Evolutionary conservation across 2,888 invertebrate genomes (phyloP), one percentile per base, ranked within the genome.

Genomic region (Mylabris sibirica): DNA sequence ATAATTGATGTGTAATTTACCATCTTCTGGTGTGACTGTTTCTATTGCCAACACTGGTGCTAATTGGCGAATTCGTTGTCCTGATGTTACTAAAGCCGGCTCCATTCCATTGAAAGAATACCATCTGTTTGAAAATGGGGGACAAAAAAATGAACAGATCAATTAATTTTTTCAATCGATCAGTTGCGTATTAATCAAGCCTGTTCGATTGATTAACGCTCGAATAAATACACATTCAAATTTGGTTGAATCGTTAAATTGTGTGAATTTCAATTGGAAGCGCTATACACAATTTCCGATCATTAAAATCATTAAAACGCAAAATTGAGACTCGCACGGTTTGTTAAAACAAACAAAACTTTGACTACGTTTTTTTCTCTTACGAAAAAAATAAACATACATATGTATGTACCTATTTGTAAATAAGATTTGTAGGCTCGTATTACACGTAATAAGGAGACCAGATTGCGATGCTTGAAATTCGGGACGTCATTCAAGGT

Each of bases 31-130:
- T 1, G 91, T 91, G 12, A 91, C 91, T 6, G 91, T 90, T 83
- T 92, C 92, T 69, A 92, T 89, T 9, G 91, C 91, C 60, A 92
- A 81, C 30, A 92, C 90, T 0, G 92, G 90, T 0, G 92, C 92
- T 0, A 91, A 85, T 60, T 92, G 87, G 26, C 91, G 87, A 34
- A 89, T 88, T 69, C 91, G 86, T 1, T 91, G 90, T 3, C 91
- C 91, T 35, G 90, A 89, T 11, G 89, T 84, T 11, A 91, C 89
- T 49, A 90, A 85, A 79, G 88, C 85, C 1, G 91, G 89, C 67
- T 92, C 91, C 22, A 89, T 86, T 5, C 90, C 90, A 30, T 89
- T 89, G 77, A 90, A 89, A 22, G 89, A 88, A 78, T 90, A 91
- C 92, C 92, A 92, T 77, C 92, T 91, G 57, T 26, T 24, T 57